Conservation (phyloP, 2,888 invertebrate species). For the Melipona bicolor region DNA sequence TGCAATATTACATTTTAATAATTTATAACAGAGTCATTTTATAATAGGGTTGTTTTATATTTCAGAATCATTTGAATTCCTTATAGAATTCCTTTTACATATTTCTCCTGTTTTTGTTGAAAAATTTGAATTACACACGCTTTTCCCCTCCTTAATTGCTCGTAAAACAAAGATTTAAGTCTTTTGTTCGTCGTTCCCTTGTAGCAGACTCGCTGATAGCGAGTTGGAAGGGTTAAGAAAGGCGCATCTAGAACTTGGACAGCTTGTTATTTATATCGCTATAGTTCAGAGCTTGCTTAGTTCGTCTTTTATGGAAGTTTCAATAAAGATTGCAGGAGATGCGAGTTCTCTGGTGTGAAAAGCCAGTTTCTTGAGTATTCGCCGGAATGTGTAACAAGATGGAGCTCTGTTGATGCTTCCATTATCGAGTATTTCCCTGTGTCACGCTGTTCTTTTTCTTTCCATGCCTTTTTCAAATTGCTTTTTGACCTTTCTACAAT, state of each 20-base stretch:
- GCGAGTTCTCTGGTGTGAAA: conserved; percentile 36
- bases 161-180: conserved; percentile 17
- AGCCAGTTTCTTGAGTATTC: conserved; percentile 30
- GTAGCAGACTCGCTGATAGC: background rate
- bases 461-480: background rate
- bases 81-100: background rate
- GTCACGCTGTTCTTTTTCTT: background rate
- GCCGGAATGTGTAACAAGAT: conserved; percentile 44
- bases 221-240: background rate
- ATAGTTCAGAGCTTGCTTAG: conserved; percentile 2
- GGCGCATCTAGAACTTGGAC: conserved; percentile 20
- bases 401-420: conserved; percentile 21
- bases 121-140: background rate
- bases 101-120: background rate
- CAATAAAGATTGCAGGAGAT: conserved; percentile 32
- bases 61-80: background rate
- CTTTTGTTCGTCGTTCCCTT: conserved; percentile 5
- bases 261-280: conserved; percentile 30
- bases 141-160: background rate
- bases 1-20: background rate
- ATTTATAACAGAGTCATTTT: background rate
- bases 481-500: background rate
- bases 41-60: background rate
- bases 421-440: background rate
- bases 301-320: conserved; percentile 31